A percentile compares a stretch with the other conserved stretches of the same genome.
Conservation (phyloP, 2,888 invertebrate genomes). For the Eugnorisma glareosa region DNA sequence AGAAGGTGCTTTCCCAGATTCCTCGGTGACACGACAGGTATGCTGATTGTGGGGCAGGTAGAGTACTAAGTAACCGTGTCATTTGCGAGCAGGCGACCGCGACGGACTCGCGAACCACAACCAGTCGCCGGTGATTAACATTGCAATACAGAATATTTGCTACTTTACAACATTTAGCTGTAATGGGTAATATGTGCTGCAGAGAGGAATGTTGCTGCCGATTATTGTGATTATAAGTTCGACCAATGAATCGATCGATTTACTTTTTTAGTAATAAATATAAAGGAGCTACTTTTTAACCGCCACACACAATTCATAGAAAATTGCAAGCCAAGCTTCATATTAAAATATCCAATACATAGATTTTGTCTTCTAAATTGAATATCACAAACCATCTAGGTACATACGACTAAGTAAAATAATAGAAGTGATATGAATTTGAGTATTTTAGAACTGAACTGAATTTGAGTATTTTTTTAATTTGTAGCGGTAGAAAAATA, state of each 20-base stretch:
- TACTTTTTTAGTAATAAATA: conserved; percentile 30
- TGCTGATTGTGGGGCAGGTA: conserved; percentile 29
- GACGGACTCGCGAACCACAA: conserved; percentile 49
- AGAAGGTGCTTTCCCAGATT: conserved; percentile 25
- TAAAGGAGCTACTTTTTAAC: conserved; percentile 28
- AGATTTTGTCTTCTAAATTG: conserved; percentile 61
- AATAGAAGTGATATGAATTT: conserved; percentile 60
- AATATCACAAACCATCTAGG: conserved; percentile 63
- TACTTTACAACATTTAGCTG: conserved; percentile 16
- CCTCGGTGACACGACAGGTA: conserved; percentile 21
- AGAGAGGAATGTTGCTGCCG: conserved; percentile 18
- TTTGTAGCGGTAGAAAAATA: conserved; percentile 29
- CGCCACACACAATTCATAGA: conserved; percentile 33
- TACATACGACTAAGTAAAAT: conserved; percentile 54
- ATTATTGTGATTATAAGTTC: conserved; percentile 25
- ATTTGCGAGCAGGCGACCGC: conserved; percentile 47
- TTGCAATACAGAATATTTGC: conserved; percentile 33
- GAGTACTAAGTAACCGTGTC: conserved; percentile 47
- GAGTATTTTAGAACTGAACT: conserved; percentile 49
- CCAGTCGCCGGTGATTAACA: conserved; percentile 11
- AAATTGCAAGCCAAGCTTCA: conserved; percentile 54
- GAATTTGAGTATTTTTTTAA: too few relatives aligned
- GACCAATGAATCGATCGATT: conserved; percentile 21
- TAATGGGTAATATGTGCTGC: not conserved
- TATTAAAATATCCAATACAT: conserved; percentile 56